These are phyloP conservation scores for Ferdinandea cuprea DNA, from an alignment of 2,888 invertebrate species.

Conservation along the genomic window DNA sequence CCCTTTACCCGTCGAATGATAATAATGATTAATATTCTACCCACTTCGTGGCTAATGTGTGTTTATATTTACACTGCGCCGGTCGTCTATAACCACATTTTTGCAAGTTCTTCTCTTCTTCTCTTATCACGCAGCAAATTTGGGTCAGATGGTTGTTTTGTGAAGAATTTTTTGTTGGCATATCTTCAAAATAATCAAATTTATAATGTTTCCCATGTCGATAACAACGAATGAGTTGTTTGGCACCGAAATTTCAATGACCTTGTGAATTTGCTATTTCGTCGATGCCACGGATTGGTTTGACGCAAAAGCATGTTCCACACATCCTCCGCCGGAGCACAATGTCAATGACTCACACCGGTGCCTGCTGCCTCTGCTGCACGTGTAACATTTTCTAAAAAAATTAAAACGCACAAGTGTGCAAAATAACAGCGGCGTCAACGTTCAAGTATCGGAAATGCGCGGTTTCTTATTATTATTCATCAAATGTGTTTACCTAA, in stretches of 20 bases:
- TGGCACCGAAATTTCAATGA: constrained; percentile 1
- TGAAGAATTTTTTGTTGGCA: not conserved
- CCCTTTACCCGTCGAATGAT: too few species aligned
- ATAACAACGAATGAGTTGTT: constrained; percentile 1
- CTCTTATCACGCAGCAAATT: constrained; percentile 26
- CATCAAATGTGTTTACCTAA: not conserved
- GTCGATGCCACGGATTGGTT: not conserved
- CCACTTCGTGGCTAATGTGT: not conserved
- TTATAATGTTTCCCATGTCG: constrained; percentile 17
- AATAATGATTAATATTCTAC: constrained; percentile 5
- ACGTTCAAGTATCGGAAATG: constrained; percentile 18
- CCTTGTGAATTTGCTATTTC: constrained; percentile 19
- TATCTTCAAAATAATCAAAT: constrained; percentile 18
- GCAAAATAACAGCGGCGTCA: constrained; percentile 10
- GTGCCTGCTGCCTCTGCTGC: too few species aligned
- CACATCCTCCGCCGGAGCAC: too few species aligned
- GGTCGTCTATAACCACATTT: constrained; percentile 25
- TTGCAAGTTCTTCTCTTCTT: not conserved
- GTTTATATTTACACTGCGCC: constrained; percentile 15
- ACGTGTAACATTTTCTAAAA: constrained; percentile 29
- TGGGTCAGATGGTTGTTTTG: constrained; percentile 33
- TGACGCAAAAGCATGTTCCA: constrained; percentile 19
- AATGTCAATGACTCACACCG: constrained; percentile 18
- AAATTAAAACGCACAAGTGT: constrained; percentile 47
- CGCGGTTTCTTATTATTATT: constrained; percentile 17